Conservation (phyloP, 2,888 invertebrate species). For the Parnassius orleans region DNA sequence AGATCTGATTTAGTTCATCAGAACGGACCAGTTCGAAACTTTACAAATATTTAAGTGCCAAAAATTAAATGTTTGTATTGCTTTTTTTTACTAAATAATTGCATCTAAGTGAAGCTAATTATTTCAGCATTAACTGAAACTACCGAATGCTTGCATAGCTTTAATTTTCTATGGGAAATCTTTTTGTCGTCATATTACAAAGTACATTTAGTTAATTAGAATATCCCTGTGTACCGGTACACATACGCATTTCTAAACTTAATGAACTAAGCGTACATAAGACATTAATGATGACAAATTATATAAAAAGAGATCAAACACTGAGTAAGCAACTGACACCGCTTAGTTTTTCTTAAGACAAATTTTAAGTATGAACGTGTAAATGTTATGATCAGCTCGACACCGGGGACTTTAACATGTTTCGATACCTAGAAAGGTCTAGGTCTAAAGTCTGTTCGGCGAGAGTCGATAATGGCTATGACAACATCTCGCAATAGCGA, state of each 20-base stretch:
- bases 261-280: not conserved
- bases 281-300: constrained; percentile 13
- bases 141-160: not conserved
- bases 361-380: no score
- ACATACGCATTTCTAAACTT: constrained; percentile 6
- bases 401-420: no score
- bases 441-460: no score
- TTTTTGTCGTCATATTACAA: not conserved
- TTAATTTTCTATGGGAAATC: not conserved
- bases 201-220: constrained; percentile 16
- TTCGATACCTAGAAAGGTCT: no score
- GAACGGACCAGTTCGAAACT: constrained; percentile 9
- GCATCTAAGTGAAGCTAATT: no score
- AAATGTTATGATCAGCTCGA: no score
- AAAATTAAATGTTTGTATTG: not conserved
- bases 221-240: constrained; percentile 25
- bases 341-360: not conserved
- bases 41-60: not conserved
- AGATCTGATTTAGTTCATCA: not conserved
- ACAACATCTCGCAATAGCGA: no score
- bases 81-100: no score
- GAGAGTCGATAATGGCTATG: no score
- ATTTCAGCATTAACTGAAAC: no score
- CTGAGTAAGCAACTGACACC: constrained; percentile 16
- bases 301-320: constrained; percentile 20